Evolutionary conservation across 1,140 invertebrate genomes (phyloP).

Genomic region (Drosophila fuyamai): DNA sequence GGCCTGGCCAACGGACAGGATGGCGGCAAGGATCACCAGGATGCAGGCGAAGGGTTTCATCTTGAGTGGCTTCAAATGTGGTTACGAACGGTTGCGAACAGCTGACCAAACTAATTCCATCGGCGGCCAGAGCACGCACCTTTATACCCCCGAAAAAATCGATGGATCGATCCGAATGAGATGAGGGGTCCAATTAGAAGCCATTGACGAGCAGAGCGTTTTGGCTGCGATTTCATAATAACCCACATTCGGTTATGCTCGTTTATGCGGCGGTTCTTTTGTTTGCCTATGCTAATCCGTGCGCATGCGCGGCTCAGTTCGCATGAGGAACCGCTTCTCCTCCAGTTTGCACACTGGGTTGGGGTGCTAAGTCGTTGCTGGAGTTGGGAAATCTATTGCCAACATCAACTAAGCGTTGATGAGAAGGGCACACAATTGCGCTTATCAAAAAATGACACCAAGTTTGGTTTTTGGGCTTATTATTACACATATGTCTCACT

Average conservation of each 20-base stretch:
- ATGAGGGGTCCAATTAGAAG: conserved; percentile 53
- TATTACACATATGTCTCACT: too few species aligned
- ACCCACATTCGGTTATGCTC: conserved; percentile 63
- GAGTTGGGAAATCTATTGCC: conserved; percentile 3
- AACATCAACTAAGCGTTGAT: neutral
- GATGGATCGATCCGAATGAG: conserved; percentile 26
- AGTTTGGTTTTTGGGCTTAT: neutral
- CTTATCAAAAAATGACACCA: neutral
- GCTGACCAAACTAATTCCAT: conserved; percentile 72
- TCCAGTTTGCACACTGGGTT: conserved; percentile 32
- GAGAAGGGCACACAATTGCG: neutral
- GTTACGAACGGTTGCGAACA: conserved; percentile 29
- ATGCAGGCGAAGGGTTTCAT: conserved; percentile 79
- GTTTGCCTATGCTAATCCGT: conserved; percentile 72
- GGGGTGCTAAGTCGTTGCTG: conserved; percentile 14
- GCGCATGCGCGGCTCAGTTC: conserved; percentile 65
- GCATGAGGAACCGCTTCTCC: conserved; percentile 15
- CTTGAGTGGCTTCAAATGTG: conserved; percentile 11
- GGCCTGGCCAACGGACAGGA: conserved; percentile 60
- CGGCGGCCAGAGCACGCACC: conserved; percentile 32
- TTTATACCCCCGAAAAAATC: conserved; percentile 59
- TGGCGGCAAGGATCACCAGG: conserved; percentile 65
- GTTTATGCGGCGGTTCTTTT: conserved; percentile 43
- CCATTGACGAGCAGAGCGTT: conserved; percentile 31
- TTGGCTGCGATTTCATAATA: conserved; percentile 60